phyloP scores from a whole-genome alignment of 2,888 invertebrate species.

The Lordiphosa andalusiaca region DNA sequence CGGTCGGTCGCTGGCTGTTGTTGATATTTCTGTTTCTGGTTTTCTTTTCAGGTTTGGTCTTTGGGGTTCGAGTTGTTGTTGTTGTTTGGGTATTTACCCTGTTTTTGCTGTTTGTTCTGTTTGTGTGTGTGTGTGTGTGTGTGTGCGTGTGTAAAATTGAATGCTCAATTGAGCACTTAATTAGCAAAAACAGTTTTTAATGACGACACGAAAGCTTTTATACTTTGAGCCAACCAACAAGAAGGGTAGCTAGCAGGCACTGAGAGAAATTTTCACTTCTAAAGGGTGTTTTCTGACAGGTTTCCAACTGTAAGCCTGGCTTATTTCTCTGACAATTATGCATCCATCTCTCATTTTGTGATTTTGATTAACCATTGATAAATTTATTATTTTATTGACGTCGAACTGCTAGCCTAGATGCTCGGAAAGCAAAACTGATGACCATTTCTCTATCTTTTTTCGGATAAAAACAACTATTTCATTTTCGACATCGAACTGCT shows the following conservation, averaged over 20 bases:
- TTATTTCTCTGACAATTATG: too few species aligned
- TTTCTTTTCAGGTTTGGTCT: constrained; percentile 40
- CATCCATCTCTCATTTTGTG: too few species aligned
- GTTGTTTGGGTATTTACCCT: constrained; percentile 55
- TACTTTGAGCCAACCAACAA: constrained; percentile 46
- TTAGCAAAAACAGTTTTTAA: constrained; percentile 77
- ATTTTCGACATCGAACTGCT: too few species aligned
- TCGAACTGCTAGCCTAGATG: too few species aligned
- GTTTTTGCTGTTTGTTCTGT: constrained; percentile 45
- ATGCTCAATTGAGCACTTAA: constrained; percentile 77
- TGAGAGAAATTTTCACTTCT: constrained; percentile 23
- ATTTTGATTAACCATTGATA: too few species aligned
- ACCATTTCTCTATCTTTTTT: too few species aligned
- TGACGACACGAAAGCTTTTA: constrained; percentile 75
- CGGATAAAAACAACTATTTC: too few species aligned
- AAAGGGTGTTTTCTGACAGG: not conserved
- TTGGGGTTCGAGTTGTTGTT: constrained; percentile 32
- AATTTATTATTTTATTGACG: too few species aligned
- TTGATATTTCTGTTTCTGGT: constrained; percentile 50
- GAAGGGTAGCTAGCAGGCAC: constrained; percentile 41
- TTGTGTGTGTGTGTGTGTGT: constrained; percentile 26
- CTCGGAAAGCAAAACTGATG: too few species aligned
- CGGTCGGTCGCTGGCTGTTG: constrained; percentile 13
- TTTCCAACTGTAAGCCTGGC: too few species aligned
- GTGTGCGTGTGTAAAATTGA: constrained; percentile 63